These are phyloP conservation scores for Tenebrio molitor DNA, from an alignment of 1,140 invertebrate species.

Conservation along the genomic window DNA sequence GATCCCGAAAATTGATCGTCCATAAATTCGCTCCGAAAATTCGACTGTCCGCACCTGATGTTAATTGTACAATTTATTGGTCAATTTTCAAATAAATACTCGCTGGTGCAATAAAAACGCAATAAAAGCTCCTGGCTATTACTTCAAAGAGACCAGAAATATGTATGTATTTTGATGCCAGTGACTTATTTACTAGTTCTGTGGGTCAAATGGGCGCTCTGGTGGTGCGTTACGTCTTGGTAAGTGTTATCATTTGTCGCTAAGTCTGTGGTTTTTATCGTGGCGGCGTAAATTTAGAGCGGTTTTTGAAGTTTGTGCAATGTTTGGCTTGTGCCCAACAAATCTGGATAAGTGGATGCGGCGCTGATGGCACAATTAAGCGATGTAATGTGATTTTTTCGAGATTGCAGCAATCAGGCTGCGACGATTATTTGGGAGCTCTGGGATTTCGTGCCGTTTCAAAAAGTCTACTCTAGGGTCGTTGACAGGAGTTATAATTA, in stretches of 20 bases:
- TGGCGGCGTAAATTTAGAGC: neutral
- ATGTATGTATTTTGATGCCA: slow-evolving; percentile 21
- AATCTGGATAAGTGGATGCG: neutral
- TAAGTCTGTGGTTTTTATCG: neutral
- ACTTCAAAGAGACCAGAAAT: slow-evolving; percentile 25
- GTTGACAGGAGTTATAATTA: slow-evolving; percentile 20
- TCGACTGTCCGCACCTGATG: neutral
- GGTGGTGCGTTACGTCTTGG: slow-evolving; percentile 1
- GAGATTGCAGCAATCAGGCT: too few relatives aligned
- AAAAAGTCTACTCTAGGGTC: neutral
- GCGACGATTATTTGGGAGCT: too few relatives aligned
- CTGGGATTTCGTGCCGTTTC: too few relatives aligned
- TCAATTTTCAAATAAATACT: slow-evolving; percentile 32
- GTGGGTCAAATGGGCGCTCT: slow-evolving; percentile 18
- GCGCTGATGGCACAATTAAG: neutral
- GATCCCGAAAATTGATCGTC: slow-evolving; percentile 24
- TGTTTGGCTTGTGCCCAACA: neutral
- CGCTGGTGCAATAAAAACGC: slow-evolving; percentile 15
- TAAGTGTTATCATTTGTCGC: slow-evolving; percentile 3
- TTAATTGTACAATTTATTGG: slow-evolving; percentile 33
- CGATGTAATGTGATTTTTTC: neutral
- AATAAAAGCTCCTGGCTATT: slow-evolving; percentile 34
- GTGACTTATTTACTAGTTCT: slow-evolving; percentile 27
- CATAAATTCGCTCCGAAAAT: neutral
- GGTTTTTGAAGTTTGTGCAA: neutral